A percentile compares a stretch with the other conserved stretches of the same genome.
phyloP scores from a whole-genome alignment of 2,888 invertebrate genomes.

The Conus canariensis region DNA sequence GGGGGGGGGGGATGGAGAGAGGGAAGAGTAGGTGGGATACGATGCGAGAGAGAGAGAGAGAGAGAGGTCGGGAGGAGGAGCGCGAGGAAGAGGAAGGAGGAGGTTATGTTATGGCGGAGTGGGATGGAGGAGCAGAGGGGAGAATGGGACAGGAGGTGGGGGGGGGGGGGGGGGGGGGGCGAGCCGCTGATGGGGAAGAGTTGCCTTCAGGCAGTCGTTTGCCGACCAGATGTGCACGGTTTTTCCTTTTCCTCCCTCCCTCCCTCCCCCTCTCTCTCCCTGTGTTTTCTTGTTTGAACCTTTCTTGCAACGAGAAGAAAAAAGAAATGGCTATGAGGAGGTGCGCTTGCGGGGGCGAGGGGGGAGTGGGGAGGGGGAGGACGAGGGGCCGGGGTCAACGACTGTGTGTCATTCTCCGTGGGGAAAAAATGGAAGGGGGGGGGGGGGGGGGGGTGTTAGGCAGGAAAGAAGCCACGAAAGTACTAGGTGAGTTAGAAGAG shows the following conservation, averaged over 20 bases:
- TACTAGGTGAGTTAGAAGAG: too few species aligned
- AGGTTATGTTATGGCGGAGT: background rate
- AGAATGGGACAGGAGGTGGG: background rate
- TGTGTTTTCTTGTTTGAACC: too few species aligned
- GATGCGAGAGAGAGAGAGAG: too few species aligned
- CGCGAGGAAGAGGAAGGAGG: background rate
- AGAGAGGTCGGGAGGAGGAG: too few species aligned
- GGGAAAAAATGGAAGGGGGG: background rate
- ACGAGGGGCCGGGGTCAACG: background rate
- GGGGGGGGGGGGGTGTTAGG: too few species aligned
- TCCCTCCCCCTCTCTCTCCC: too few species aligned
- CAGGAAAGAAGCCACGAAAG: too few species aligned
- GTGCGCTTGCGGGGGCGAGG: background rate
- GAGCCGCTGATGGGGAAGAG: background rate
- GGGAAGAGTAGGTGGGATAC: background rate
- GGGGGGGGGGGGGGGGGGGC: background rate
- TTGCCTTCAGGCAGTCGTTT: background rate
- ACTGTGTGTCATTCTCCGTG: too few species aligned
- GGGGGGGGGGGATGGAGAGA: too few species aligned
- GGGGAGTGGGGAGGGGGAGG: background rate
- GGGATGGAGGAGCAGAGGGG: background rate
- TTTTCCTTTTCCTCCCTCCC: background rate
- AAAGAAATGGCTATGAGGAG: background rate
- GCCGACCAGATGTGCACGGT: conserved; percentile 24
- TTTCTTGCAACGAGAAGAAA: background rate